Evolutionary conservation across 2,888 invertebrate species (phyloP).

Genomic region (Tenthredo livida): DNA sequence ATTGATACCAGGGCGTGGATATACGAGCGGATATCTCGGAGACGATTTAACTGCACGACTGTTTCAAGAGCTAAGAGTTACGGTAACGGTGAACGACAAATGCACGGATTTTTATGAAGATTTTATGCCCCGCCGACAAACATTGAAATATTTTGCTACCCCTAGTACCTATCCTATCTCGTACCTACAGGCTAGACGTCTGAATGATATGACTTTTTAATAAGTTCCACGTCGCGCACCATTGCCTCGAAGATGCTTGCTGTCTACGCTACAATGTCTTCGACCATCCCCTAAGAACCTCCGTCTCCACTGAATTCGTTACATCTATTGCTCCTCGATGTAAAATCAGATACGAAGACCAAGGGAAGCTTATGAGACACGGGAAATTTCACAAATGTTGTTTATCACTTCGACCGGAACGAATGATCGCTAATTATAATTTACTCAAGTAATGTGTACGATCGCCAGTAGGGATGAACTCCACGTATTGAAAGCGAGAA

Average conservation of each 20-base stretch:
- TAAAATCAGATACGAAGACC: background rate
- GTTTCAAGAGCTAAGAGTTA: conserved; percentile 21
- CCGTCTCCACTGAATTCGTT: background rate
- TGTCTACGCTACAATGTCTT: conserved; percentile 21
- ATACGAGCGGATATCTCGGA: conserved; percentile 1
- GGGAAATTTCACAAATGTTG: background rate
- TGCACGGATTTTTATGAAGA: conserved; percentile 43
- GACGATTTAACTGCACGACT: conserved; percentile 17
- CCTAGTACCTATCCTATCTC: background rate
- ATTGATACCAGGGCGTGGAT: background rate
- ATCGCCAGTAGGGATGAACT: background rate
- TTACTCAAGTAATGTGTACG: background rate
- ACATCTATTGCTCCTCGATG: background rate
- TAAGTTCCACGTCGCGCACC: conserved; percentile 40
- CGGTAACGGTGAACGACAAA: conserved; percentile 47
- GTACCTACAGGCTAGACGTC: conserved; percentile 27
- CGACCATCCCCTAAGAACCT: background rate
- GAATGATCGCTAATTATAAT: background rate
- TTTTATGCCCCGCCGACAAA: conserved; percentile 49
- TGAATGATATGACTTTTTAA: conserved; percentile 55
- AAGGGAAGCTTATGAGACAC: background rate
- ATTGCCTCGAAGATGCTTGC: conserved; percentile 46
- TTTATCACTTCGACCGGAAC: background rate
- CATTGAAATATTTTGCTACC: conserved; percentile 40
- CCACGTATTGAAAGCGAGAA: background rate